phyloP scores from a whole-genome alignment of 2,797 vertebrate genomes.

The Rhabdomys pumilio region DNA sequence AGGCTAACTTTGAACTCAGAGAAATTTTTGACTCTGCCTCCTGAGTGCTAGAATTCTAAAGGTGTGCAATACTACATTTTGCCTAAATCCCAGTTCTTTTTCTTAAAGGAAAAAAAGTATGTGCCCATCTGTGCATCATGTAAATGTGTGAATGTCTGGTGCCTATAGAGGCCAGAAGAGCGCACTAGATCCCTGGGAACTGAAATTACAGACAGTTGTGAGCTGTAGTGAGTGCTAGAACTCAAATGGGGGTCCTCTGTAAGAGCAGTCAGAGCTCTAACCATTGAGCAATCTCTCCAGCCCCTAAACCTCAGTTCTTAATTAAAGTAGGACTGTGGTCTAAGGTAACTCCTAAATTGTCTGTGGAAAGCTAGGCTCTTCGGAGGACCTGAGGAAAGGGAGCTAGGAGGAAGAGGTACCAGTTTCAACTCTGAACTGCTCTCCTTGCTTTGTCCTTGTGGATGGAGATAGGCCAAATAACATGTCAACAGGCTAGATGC shows the following conservation, averaged over 20 bases:
- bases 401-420: not conserved
- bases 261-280: not conserved
- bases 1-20: not conserved
- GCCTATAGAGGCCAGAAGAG: not conserved
- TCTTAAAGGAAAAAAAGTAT: not conserved
- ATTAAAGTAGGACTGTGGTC: not conserved
- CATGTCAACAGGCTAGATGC: not conserved
- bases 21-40: not conserved
- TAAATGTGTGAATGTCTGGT: not conserved
- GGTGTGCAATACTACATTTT: not conserved
- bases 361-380: not conserved
- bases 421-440: not conserved
- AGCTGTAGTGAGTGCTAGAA: not conserved
- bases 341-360: not conserved
- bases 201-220: not conserved
- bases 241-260: not conserved
- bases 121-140: not conserved
- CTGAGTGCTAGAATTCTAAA: not conserved
- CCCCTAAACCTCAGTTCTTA: not conserved
- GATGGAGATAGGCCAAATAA: not conserved
- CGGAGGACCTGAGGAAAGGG: not conserved
- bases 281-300: not conserved
- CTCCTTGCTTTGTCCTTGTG: not conserved
- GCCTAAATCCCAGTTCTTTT: not conserved
- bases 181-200: not conserved